Conservation (phyloP, 2,113 vertebrate genomes). For the Cephalopholis sonnerati region DNA sequence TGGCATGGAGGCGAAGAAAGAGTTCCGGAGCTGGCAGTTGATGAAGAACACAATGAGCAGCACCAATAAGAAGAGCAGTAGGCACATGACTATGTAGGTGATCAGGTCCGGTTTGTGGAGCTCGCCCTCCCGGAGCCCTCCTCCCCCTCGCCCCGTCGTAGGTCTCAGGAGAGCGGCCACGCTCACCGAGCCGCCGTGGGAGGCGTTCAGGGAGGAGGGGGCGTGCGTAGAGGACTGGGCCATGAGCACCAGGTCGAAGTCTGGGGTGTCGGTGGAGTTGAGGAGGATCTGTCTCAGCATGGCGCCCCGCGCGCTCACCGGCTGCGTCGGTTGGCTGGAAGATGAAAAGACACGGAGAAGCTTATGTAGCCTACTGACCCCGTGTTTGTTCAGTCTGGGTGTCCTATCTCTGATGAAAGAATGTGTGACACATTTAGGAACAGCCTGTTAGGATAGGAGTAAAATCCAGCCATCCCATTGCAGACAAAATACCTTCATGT, state of each 20-base stretch:
- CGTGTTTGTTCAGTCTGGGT: neutral
- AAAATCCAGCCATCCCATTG: neutral
- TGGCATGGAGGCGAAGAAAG: constrained; percentile 96
- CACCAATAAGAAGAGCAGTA: constrained; percentile 93
- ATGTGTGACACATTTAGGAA: neutral
- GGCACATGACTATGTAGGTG: constrained; percentile 96
- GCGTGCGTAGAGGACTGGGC: constrained; percentile 87
- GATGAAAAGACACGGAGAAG: constrained; percentile 27
- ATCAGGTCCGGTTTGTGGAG: constrained; percentile 94
- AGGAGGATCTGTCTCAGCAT: constrained; percentile 90
- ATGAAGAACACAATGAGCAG: constrained; percentile 97
- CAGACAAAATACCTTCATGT: neutral
- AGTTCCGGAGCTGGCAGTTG: constrained; percentile 97
- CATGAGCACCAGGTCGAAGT: constrained; percentile 88
- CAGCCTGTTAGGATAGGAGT: neutral
- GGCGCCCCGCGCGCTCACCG: constrained; percentile 58
- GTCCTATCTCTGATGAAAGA: neutral
- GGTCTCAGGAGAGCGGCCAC: constrained; percentile 92
- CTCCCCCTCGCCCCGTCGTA: constrained; percentile 83
- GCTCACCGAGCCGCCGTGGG: constrained; percentile 90
- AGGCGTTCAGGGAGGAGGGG: constrained; percentile 88
- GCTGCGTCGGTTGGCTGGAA: constrained; percentile 58
- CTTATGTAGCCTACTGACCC: constrained; percentile 35
- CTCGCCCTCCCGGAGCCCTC: constrained; percentile 91
- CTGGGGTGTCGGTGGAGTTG: constrained; percentile 90